phyloP scores from a whole-genome alignment of 2,113 vertebrate genomes.

The Montifringilla adamsi region DNA sequence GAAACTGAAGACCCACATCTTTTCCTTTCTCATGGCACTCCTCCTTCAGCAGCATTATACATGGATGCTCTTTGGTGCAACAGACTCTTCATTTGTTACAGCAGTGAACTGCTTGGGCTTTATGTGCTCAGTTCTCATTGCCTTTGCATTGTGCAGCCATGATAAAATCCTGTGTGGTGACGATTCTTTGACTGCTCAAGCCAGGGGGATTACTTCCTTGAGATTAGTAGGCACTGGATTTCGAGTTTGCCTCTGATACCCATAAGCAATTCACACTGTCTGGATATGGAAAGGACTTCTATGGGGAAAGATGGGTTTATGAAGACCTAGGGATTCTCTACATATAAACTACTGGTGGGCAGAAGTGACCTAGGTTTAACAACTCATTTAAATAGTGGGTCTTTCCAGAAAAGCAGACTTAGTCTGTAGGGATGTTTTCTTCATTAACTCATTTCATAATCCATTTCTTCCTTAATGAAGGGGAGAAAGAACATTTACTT shows the following conservation, averaged over 20 bases:
- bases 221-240: neutral
- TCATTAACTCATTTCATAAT: slow-evolving; percentile 17
- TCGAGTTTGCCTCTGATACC: neutral
- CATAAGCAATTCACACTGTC: neutral
- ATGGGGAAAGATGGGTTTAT: neutral
- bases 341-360: neutral
- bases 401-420: neutral
- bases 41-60: neutral
- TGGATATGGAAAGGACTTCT: neutral
- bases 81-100: neutral
- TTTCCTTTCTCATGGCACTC: neutral
- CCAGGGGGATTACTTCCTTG: neutral
- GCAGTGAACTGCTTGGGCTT: neutral
- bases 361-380: neutral
- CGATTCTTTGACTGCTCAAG: neutral
- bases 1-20: neutral
- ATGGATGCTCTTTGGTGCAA: neutral
- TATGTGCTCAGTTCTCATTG: accelerated
- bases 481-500: neutral
- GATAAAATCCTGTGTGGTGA: neutral
- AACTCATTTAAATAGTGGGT: neutral
- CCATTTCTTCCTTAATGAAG: neutral
- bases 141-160: neutral
- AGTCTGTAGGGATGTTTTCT: neutral
- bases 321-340: neutral